Base-by-base conservation (phyloP, 2,113 vertebrate genomes). In the Neogale vison region DNA sequence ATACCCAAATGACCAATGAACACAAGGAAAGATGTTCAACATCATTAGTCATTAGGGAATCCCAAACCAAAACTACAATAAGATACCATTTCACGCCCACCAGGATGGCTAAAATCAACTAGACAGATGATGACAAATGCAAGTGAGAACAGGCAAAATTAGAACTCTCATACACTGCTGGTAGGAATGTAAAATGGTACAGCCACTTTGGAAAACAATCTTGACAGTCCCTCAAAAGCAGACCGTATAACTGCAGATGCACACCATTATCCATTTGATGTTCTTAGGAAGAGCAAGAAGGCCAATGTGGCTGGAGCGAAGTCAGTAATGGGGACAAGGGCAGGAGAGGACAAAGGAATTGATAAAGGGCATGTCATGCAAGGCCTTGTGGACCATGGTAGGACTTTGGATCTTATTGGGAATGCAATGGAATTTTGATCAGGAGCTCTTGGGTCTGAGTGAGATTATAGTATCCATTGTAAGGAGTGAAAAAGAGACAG, bases 391-490 rank as follows among this genome's bases (percentile, higher is more conserved):
- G 69, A 59, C 63, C 47, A 52, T 80, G n/a, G 14, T 80, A 23
- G 36, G n/a, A 90, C 31, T 89, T 97, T 82, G 86, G 36, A 45
- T 95, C 93, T 95, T 91, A 65, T 81, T 95, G 42, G 86, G 52
- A 88, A 76, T 10, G 6, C 39, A 34, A 83, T 50, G 34, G 52
- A 80, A 79, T 81, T 93, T 91, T 84, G 63, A 95, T 34, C 21
- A 82, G 26, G 59, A 34, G 7, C 6, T 88, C 82, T 95, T 69
- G 42, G 61, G 57, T 91, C 82, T 95, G 88, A 69, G n/a, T 95
- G 89, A 85, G 52, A 85, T 86, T 86, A 15, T 96, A 72, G 89
- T 80, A 88, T 61, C 31, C 34, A 26, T 79, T 87, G 12, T 74
- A 72, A 77, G 36, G 36, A 52, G n/a, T 86, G 42, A 95, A 26